Evolutionary conservation across 2,113 vertebrate genomes (phyloP).

Genomic region (Microcebus jonahi): DNA sequence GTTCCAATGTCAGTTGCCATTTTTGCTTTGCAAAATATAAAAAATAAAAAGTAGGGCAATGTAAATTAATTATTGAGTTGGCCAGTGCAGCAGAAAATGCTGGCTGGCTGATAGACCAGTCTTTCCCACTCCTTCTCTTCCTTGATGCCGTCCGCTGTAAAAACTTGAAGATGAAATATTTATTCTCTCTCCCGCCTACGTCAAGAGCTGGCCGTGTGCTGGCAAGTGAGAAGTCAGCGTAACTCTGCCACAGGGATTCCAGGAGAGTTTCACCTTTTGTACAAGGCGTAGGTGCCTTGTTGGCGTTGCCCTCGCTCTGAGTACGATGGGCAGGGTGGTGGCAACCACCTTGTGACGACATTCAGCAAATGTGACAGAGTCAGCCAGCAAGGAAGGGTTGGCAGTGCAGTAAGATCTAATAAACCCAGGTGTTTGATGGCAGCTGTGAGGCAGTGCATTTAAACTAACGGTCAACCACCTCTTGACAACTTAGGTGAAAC

Average conservation of each 20-base stretch:
- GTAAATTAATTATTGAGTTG: too few species aligned
- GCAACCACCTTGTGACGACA: neutral
- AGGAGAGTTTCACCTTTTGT: neutral
- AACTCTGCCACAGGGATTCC: neutral
- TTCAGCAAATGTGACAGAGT: neutral
- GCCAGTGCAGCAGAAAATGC: fast-evolving
- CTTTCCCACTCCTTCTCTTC: neutral
- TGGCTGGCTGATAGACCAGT: neutral
- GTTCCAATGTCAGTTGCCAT: neutral
- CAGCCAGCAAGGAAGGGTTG: fast-evolving
- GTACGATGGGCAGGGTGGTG: neutral
- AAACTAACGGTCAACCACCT: neutral
- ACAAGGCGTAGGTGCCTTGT: too few species aligned
- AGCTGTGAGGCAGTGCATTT: neutral
- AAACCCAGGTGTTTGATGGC: neutral
- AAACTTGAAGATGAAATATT: neutral
- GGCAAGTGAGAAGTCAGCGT: neutral
- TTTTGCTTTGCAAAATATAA: neutral
- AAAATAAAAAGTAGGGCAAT: neutral
- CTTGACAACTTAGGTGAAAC: neutral
- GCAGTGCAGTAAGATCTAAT: fast-evolving
- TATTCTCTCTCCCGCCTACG: neutral
- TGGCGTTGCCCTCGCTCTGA: neutral
- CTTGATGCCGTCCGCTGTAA: neutral
- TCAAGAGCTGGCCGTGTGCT: fast-evolving